Evolutionary conservation across 2,888 invertebrate species (phyloP).

Genomic region (Heliconius ismenius): DNA sequence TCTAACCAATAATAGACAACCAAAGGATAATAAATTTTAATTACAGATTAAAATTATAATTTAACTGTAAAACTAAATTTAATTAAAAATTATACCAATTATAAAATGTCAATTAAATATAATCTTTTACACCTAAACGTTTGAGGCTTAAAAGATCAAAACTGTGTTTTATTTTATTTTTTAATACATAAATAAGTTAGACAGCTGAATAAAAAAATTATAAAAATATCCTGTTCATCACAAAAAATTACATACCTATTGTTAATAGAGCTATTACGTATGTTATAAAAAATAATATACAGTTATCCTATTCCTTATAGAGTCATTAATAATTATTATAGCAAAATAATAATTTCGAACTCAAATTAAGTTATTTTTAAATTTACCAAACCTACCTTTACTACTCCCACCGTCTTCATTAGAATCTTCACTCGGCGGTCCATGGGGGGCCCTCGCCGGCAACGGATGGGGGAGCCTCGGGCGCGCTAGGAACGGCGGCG

Average conservation of each 20-base stretch:
- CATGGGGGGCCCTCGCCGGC: constrained; percentile 72
- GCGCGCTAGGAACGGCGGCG: constrained; percentile 80
- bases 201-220: too few species aligned
- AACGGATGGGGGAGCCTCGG: constrained; percentile 71
- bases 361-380: background rate
- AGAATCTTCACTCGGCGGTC: constrained; percentile 80
- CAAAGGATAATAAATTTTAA: too few species aligned
- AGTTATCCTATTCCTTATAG: too few species aligned
- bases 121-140: too few species aligned
- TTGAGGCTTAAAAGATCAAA: too few species aligned
- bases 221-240: too few species aligned
- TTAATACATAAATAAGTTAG: too few species aligned
- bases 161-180: too few species aligned
- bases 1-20: background rate
- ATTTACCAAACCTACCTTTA: constrained; percentile 63
- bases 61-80: background rate
- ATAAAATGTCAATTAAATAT: background rate
- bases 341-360: background rate
- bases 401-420: constrained; percentile 80
- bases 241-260: too few species aligned
- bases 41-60: too few species aligned
- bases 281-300: too few species aligned
- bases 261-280: too few species aligned
- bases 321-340: background rate
- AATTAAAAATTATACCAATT: background rate